Evolutionary conservation across 2,888 invertebrate genomes (phyloP), one percentile per base, ranked within the genome.

Genomic region (Drosophila kanekoi): DNA sequence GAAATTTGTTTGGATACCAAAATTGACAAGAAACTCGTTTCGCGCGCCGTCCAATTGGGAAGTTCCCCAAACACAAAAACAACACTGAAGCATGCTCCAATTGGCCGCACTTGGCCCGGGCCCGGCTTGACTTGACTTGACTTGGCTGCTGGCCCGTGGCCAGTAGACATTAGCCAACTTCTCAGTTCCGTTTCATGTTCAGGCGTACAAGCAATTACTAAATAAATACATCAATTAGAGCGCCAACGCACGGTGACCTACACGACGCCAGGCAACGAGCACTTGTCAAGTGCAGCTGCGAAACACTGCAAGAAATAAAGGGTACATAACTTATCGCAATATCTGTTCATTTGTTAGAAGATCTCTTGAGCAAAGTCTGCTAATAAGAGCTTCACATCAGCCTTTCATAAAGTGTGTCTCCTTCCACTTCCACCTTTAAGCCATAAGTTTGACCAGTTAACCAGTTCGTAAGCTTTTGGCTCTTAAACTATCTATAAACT

Each of bases 231-330:
- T 87, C 88, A 85, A 83, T 85, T 87, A 70, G 72, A 71, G 86
- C 88, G 83, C 88, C 86, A 83, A 83, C 83, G 83, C 83, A 73
- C 63, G 79, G 82, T 87, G 82, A 87, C 82, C 82, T 82, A 87
- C 85, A 81, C 76, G 77, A 68, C 49, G 43, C 45, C 41, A 32
- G 51, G 64, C 59, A 45, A 44, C 40, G 40, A 70, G 70, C 58
- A 47, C 33, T 37, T 59, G 40, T 63, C 72, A 72, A 68, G 63
- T 77, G 51, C 57, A 56, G 44, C 32, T 37, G 44, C 10, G 20
- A 49, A 13, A 56, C 71, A 63, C 57, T 43, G 52, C 18, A 16
- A 28, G 41, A 49, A 72, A 52, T 44, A 53, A 8, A 1, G 23
- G 6, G 23, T 6, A 1, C 23, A 23, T 23, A 23, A 23, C 23